These are phyloP conservation scores for Chitala chitala DNA, from an alignment of 2,113 vertebrate species.

Conservation along the genomic window DNA sequence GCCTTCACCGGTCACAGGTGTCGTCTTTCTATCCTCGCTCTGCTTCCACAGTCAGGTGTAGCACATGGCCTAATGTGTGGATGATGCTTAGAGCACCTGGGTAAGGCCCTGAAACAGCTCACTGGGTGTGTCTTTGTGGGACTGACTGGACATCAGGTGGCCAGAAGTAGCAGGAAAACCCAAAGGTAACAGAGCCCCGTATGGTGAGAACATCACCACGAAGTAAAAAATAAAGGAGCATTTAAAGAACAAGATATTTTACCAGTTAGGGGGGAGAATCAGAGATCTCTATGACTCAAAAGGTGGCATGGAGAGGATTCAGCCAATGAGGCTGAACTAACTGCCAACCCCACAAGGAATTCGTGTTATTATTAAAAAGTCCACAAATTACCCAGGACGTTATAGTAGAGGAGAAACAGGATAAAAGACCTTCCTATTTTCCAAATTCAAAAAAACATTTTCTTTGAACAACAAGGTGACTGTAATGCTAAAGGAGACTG, in stretches of 20 bases:
- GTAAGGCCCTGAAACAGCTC: too few relatives aligned
- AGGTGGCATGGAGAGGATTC: too few relatives aligned
- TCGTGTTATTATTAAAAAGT: neutral
- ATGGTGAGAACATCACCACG: neutral
- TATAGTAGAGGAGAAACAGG: neutral
- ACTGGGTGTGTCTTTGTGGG: neutral
- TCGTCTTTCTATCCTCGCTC: too few relatives aligned
- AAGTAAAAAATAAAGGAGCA: too few relatives aligned
- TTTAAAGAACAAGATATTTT: too few relatives aligned
- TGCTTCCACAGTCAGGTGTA: too few relatives aligned
- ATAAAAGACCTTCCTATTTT: neutral
- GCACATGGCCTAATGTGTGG: neutral
- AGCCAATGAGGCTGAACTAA: neutral
- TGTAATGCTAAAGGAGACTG: too few relatives aligned
- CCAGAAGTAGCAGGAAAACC: neutral
- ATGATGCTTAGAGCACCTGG: neutral
- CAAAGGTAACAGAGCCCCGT: slow-evolving; percentile 4
- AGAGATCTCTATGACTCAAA: too few relatives aligned
- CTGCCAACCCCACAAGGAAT: neutral
- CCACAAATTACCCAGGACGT: neutral
- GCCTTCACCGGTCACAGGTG: too few relatives aligned
- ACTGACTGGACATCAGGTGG: neutral
- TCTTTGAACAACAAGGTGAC: too few relatives aligned
- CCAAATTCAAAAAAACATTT: too few relatives aligned
- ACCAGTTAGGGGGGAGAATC: too few relatives aligned